Percentiles rank a stretch among this genome's conserved stretches.
Evolutionary conservation across 2,797 vertebrate genomes (phyloP).

Genomic region (Staurois parvus): DNA sequence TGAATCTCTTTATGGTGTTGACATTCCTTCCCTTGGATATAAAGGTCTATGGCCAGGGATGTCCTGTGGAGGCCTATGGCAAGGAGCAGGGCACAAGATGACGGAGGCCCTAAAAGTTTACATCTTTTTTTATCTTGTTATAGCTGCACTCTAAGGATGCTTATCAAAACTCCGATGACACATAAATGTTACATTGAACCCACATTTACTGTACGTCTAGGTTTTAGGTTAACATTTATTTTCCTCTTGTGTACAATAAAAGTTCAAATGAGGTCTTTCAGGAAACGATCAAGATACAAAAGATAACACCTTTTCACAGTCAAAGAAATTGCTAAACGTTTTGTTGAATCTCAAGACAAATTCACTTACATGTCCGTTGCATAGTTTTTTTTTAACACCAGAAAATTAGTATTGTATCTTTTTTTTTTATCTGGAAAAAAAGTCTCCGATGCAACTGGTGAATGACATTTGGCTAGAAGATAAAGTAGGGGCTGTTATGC

Average conservation of each 20-base stretch:
- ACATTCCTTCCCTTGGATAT: too few species aligned
- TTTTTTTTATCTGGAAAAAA: not conserved
- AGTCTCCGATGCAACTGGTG: not conserved
- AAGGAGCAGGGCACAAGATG: too few species aligned
- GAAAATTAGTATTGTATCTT: slow-evolving; percentile 20
- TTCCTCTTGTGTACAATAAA: not conserved
- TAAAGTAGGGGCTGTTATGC: not conserved
- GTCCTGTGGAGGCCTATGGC: too few species aligned
- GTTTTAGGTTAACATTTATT: not conserved
- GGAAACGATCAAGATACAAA: not conserved
- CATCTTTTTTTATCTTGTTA: too few species aligned
- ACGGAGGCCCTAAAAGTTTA: too few species aligned
- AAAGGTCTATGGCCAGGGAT: too few species aligned
- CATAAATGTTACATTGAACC: too few species aligned
- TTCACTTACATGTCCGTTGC: not conserved
- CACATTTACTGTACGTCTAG: not conserved
- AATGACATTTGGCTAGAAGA: slow-evolving; percentile 16
- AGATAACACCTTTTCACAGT: not conserved
- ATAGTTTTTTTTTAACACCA: not conserved
- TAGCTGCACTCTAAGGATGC: too few species aligned
- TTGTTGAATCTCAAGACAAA: not conserved
- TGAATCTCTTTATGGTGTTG: too few species aligned
- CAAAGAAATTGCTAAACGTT: not conserved
- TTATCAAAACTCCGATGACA: too few species aligned
- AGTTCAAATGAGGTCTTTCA: slow-evolving; percentile 12